A percentile compares a stretch with the other conserved stretches of the same genome.
Evolutionary conservation across 2,113 vertebrate species (phyloP).

Genomic region (Hirundichthys speculiger): DNA sequence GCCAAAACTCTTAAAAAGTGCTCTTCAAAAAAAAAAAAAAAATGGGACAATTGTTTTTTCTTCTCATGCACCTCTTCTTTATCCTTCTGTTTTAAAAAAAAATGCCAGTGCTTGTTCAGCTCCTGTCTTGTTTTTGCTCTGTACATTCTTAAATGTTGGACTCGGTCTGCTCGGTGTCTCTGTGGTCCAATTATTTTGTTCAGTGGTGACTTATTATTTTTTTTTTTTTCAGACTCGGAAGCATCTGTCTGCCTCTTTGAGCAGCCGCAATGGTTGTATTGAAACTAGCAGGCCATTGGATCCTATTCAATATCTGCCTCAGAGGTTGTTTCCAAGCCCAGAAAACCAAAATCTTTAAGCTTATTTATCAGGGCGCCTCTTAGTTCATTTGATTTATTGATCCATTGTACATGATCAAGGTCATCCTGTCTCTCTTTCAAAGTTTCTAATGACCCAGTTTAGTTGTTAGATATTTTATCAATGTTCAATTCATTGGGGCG

Average conservation of each 20-base stretch:
- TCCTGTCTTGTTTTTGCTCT: slow-evolving; percentile 1
- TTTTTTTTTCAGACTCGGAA: slow-evolving; percentile 18
- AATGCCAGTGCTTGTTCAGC: slow-evolving; percentile 31
- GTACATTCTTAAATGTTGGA: slow-evolving; percentile 42
- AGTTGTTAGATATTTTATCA: slow-evolving; percentile 13
- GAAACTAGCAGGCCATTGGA: background rate
- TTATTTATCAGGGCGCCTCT: slow-evolving; percentile 4
- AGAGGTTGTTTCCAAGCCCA: slow-evolving; percentile 4
- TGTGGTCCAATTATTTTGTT: slow-evolving; percentile 13
- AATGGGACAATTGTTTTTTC: slow-evolving; percentile 57
- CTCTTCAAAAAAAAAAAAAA: slow-evolving; percentile 78
- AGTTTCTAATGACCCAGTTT: slow-evolving; percentile 9
- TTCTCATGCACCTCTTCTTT: slow-evolving; percentile 23
- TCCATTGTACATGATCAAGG: slow-evolving; percentile 7
- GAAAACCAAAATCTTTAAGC: background rate
- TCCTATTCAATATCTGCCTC: too few relatives aligned
- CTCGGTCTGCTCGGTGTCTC: slow-evolving; percentile 16
- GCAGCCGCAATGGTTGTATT: slow-evolving; percentile 8
- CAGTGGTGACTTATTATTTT: slow-evolving; percentile 14
- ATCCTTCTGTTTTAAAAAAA: slow-evolving; percentile 33
- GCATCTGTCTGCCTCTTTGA: background rate
- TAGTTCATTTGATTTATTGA: slow-evolving; percentile 14
- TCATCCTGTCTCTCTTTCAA: slow-evolving; percentile 14
- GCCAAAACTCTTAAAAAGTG: slow-evolving; percentile 81
- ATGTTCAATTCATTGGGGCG: slow-evolving; percentile 15